Evolutionary conservation across 2,113 vertebrate genomes (phyloP).

Genomic region (Cynocephalus volans): DNA sequence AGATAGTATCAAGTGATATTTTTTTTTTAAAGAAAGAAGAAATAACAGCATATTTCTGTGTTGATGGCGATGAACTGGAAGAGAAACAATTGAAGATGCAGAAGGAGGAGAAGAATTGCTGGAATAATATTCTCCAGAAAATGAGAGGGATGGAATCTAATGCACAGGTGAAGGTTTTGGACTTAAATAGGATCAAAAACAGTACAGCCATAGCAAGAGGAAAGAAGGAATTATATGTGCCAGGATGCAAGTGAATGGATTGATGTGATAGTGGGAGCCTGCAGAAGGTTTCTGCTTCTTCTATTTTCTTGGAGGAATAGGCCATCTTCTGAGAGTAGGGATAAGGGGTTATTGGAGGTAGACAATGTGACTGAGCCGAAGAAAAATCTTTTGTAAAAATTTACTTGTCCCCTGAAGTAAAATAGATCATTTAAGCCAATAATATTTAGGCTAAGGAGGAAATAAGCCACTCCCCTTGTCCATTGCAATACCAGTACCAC

Average conservation of each 20-base stretch:
- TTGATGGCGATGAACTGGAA: not conserved
- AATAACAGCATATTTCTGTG: not conserved
- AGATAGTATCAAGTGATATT: not conserved
- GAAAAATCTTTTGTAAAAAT: constrained; percentile 29
- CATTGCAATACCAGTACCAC: not conserved
- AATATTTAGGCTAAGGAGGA: constrained; percentile 9
- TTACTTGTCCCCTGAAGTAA: not conserved
- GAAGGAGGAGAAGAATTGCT: constrained; percentile 11
- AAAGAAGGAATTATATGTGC: not conserved
- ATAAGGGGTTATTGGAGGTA: not conserved
- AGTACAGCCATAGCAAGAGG: not conserved
- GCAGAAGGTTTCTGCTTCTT: not conserved
- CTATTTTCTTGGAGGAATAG: constrained; percentile 9
- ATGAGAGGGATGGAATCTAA: not conserved
- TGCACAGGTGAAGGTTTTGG: not conserved
- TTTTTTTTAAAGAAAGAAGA: not conserved
- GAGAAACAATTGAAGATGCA: not conserved
- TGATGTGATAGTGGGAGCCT: not conserved
- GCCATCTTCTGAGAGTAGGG: not conserved
- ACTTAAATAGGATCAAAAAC: not conserved
- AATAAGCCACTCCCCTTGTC: not conserved
- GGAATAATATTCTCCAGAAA: not conserved
- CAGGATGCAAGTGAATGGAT: not conserved
- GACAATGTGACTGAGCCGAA: not conserved
- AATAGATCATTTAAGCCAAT: not conserved